Percentiles rank a stretch among this genome's conserved stretches.
Evolutionary conservation across 2,888 invertebrate genomes (phyloP).

Genomic region (Cantharis rustica): DNA sequence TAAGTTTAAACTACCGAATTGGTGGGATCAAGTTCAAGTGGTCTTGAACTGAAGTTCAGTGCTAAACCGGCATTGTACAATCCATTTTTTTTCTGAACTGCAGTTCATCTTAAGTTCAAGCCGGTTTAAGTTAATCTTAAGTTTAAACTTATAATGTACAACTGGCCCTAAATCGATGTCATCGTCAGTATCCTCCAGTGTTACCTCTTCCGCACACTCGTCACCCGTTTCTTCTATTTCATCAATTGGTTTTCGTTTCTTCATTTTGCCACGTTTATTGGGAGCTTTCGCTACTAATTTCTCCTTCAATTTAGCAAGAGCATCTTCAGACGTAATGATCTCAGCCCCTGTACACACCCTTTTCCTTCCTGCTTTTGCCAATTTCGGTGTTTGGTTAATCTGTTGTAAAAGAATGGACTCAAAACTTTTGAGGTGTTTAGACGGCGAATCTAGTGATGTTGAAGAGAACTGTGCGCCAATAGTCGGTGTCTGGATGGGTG

Average conservation of each 20-base stretch:
- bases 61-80: no score
- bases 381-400: constrained; percentile 6
- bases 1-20: no score
- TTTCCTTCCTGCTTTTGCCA: not conserved
- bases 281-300: not conserved
- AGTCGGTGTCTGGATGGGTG: not conserved
- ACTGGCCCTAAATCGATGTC: not conserved
- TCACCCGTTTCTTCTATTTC: constrained; percentile 8
- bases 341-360: constrained; percentile 11
- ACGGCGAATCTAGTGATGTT: not conserved
- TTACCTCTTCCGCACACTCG: not conserved
- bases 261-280: not conserved
- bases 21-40: no score
- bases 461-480: not conserved
- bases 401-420: constrained; percentile 8
- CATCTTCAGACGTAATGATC: constrained; percentile 10
- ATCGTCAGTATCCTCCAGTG: not conserved
- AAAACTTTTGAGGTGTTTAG: not conserved
- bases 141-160: no score
- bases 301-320: constrained; percentile 8
- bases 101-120: no score
- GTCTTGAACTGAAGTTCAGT: no score
- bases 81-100: no score
- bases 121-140: no score
- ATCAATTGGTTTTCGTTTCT: not conserved